These are phyloP conservation scores for Pyrrhia umbra DNA, from an alignment of 2,888 invertebrate species.

Conservation along the genomic window DNA sequence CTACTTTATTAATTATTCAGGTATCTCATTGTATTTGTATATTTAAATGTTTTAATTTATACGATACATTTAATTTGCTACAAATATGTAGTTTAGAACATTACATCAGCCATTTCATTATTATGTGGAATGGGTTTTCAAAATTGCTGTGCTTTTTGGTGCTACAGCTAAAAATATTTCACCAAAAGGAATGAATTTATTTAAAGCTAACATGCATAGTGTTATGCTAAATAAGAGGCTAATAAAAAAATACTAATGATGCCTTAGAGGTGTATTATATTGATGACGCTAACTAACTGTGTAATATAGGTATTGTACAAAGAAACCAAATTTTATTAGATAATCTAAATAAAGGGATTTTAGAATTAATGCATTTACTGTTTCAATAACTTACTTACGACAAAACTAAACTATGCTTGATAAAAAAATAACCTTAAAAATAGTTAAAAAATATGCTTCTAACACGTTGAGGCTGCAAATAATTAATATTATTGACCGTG, in stretches of 20 bases:
- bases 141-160: conserved; percentile 23
- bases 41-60: background rate
- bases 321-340: background rate
- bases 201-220: conserved; percentile 53
- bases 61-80: too few relatives aligned
- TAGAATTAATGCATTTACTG: background rate
- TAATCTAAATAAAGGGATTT: background rate
- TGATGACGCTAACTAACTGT: conserved; percentile 17
- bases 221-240: conserved; percentile 14
- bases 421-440: conserved; percentile 8
- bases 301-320: conserved; percentile 30
- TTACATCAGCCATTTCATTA: conserved; percentile 4
- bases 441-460: background rate
- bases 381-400: conserved; percentile 26
- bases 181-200: conserved; percentile 4
- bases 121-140: background rate
- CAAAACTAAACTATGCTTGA: conserved; percentile 7
- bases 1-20: too few relatives aligned
- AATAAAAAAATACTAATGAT: background rate
- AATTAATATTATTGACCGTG: background rate
- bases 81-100: too few relatives aligned
- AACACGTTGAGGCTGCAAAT: background rate
- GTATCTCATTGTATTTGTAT: background rate
- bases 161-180: conserved; percentile 11
- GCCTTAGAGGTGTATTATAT: background rate